phyloP scores from a whole-genome alignment of 2,113 vertebrate species.

The Crypturellus undulatus region DNA sequence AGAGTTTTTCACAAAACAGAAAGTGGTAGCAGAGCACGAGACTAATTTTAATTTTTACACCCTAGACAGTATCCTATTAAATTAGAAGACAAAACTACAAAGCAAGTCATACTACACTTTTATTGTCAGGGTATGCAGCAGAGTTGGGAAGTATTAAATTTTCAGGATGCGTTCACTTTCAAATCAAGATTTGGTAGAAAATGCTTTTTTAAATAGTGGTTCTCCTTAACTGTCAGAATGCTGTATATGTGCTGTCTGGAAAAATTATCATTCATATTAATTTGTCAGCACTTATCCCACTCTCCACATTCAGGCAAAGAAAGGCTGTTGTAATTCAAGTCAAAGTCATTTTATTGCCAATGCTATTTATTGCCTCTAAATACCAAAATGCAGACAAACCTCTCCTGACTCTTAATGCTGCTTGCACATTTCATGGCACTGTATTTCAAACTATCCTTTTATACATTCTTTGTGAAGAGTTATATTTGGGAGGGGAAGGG shows the following conservation, averaged over 20 bases:
- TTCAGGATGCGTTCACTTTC: conserved; percentile 11
- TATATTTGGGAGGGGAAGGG: background rate
- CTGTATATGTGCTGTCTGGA: background rate
- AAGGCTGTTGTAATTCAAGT: conserved; percentile 14
- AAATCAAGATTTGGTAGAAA: conserved; percentile 28
- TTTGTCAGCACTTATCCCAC: conserved; percentile 16
- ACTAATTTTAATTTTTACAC: background rate
- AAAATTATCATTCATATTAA: conserved; percentile 25
- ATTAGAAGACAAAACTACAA: conserved; percentile 15
- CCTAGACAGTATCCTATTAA: background rate
- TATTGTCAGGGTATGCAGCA: background rate
- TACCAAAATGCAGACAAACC: background rate
- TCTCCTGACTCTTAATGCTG: background rate
- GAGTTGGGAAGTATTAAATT: background rate
- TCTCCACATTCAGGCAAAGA: background rate
- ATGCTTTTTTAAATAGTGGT: conserved; percentile 9
- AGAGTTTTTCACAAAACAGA: background rate
- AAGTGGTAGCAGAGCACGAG: background rate
- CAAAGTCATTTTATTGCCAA: conserved; percentile 13
- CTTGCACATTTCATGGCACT: background rate
- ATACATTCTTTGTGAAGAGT: background rate
- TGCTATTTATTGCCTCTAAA: conserved; percentile 30
- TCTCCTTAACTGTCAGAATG: conserved; percentile 34
- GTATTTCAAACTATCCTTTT: background rate
- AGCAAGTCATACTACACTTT: background rate